Evolutionary conservation across 1,140 invertebrate species (phyloP).

Genomic region (Atopsyche davidsoni): DNA sequence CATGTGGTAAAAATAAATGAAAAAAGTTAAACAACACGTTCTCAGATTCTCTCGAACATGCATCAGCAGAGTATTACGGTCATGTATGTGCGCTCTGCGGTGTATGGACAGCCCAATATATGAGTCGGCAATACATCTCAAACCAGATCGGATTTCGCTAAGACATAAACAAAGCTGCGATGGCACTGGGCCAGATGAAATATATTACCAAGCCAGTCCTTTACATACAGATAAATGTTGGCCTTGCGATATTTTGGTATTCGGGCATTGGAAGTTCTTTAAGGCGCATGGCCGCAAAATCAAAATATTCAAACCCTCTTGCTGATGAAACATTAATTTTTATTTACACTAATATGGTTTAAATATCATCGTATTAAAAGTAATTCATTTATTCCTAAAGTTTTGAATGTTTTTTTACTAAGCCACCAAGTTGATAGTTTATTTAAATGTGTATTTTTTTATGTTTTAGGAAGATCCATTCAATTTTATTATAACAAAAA

Average conservation of each 20-base stretch:
- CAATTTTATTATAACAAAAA: too few relatives aligned
- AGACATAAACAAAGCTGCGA: conserved; percentile 30
- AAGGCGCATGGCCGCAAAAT: not conserved
- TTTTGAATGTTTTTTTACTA: too few relatives aligned
- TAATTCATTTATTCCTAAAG: too few relatives aligned
- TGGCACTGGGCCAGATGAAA: conserved; percentile 23
- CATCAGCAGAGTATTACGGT: conserved; percentile 1
- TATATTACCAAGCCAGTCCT: conserved; percentile 11
- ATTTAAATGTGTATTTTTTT: too few relatives aligned
- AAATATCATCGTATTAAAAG: too few relatives aligned
- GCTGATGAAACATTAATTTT: too few relatives aligned
- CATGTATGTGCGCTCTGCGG: conserved; percentile 7
- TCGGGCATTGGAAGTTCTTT: too few relatives aligned
- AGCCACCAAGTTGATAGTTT: too few relatives aligned
- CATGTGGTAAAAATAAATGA: conserved; percentile 5
- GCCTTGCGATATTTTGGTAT: too few relatives aligned
- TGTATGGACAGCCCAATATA: conserved; percentile 12
- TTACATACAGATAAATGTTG: too few relatives aligned
- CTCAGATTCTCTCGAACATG: not conserved
- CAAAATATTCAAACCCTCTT: not conserved
- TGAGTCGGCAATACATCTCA: conserved; percentile 24
- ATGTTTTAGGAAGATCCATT: too few relatives aligned
- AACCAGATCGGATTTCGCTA: conserved; percentile 29
- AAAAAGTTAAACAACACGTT: not conserved
- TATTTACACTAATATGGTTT: too few relatives aligned